Conservation (phyloP, 2,113 vertebrate genomes). For the Piprites chloris region DNA sequence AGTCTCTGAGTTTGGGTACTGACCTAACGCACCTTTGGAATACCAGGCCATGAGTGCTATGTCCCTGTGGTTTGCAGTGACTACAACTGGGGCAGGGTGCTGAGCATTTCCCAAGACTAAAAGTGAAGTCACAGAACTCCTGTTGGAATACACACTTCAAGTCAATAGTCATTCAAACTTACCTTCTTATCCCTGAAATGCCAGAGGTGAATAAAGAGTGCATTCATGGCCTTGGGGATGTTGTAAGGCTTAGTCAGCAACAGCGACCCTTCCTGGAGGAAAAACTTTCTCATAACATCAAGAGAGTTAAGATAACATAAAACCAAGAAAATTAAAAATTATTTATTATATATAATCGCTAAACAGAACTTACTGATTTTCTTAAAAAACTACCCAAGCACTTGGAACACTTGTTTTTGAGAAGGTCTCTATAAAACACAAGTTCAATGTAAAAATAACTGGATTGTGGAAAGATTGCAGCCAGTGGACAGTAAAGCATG, state of each 20-base stretch:
- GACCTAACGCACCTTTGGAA: background rate
- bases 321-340: background rate
- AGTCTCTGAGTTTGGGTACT: background rate
- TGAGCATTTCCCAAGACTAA: background rate
- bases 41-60: fast-evolving
- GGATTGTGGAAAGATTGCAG: background rate
- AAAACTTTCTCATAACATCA: background rate
- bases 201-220: background rate
- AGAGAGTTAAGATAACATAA: background rate
- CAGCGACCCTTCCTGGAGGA: background rate
- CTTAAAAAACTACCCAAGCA: background rate
- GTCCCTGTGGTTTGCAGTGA: background rate
- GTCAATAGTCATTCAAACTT: background rate
- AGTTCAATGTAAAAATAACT: background rate
- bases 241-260: background rate
- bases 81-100: background rate
- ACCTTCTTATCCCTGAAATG: background rate
- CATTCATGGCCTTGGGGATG: background rate
- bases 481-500: background rate
- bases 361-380: background rate
- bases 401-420: background rate
- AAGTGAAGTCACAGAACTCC: background rate
- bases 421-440: background rate
- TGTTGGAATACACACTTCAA: background rate
- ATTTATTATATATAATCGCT: background rate